A percentile compares a stretch with the other conserved stretches of the same genome.
phyloP scores from a whole-genome alignment of 1,140 invertebrate genomes.

The Halesus radiatus region DNA sequence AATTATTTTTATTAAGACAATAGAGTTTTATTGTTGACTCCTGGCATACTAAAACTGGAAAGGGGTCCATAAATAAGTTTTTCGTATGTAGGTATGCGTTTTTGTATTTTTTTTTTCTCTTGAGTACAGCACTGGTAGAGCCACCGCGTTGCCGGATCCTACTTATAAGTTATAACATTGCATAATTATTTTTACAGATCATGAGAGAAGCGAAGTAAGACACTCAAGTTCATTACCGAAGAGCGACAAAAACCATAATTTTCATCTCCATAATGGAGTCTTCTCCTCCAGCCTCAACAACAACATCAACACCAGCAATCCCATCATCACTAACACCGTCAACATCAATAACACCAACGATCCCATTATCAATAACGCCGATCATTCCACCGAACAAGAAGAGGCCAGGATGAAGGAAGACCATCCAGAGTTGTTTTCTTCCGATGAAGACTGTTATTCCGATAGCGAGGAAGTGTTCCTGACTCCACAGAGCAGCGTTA shows the following conservation, averaged over 20 bases:
- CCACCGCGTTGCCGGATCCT: too few relatives aligned
- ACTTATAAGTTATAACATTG: too few relatives aligned
- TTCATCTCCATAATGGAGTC: conserved; percentile 5
- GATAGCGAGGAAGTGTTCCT: conserved; percentile 63
- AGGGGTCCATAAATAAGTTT: too few relatives aligned
- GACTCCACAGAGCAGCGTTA: conserved; percentile 71
- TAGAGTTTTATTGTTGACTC: too few relatives aligned
- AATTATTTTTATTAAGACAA: too few relatives aligned
- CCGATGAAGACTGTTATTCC: conserved; percentile 51
- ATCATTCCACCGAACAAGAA: neutral
- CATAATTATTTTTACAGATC: conserved; percentile 5
- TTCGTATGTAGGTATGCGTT: too few relatives aligned
- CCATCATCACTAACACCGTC: neutral
- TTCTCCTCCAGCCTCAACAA: conserved; percentile 21
- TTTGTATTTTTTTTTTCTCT: too few relatives aligned
- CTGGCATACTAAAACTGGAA: too few relatives aligned
- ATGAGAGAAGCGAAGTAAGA: conserved; percentile 6
- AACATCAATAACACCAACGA: neutral
- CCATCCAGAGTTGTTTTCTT: conserved; percentile 14
- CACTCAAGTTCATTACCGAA: conserved; percentile 29
- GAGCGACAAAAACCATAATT: conserved; percentile 50
- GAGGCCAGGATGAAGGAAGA: conserved; percentile 18
- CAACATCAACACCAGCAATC: neutral
- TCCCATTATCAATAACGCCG: too few relatives aligned
- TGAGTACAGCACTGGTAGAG: too few relatives aligned